Conservation (phyloP, 2,113 vertebrate genomes). For the Sander vitreus region DNA sequence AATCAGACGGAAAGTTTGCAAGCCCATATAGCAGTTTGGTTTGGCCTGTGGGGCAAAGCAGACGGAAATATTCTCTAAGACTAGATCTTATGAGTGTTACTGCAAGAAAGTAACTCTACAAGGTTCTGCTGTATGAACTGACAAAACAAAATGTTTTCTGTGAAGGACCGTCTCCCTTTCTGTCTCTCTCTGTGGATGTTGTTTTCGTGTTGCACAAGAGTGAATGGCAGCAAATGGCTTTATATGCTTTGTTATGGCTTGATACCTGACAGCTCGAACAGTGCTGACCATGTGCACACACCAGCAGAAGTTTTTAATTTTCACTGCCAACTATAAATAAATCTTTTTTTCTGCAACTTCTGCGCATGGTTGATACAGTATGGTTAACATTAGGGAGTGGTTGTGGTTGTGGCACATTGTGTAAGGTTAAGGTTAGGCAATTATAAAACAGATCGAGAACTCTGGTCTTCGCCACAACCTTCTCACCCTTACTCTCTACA, state of each 20-base stretch:
- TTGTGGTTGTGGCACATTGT: neutral
- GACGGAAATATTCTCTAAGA: neutral
- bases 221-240: neutral
- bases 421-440: neutral
- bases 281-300: neutral
- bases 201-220: neutral
- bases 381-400: neutral
- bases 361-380: too few species aligned
- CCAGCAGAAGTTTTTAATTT: too few species aligned
- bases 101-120: neutral
- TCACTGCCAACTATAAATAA: too few species aligned
- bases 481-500: neutral
- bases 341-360: too few species aligned
- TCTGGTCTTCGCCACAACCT: neutral
- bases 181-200: neutral
- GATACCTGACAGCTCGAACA: constrained; percentile 10
- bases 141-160: constrained; percentile 8
- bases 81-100: neutral
- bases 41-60: neutral
- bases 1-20: constrained; percentile 19
- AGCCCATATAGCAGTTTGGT: neutral
- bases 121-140: constrained; percentile 2
- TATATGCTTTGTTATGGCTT: neutral
- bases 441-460: neutral
- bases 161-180: neutral